phyloP scores from a whole-genome alignment of 2,888 invertebrate genomes.

The Erebia ligea region DNA sequence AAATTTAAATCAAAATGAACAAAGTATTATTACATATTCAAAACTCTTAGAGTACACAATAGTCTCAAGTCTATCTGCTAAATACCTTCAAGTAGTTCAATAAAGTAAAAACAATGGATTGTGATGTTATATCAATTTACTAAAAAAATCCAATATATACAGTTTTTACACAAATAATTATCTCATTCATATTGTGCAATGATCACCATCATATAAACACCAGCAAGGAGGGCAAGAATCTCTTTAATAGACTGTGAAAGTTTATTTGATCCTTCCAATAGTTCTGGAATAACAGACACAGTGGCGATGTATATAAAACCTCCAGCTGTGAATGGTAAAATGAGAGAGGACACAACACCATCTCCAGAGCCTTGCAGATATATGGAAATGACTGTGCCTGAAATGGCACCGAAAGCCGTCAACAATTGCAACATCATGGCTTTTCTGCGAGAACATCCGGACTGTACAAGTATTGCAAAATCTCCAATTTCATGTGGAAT shows the following conservation, averaged over 20 bases:
- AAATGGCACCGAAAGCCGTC: constrained; percentile 97
- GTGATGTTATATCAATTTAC: constrained; percentile 47
- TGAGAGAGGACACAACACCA: constrained; percentile 91
- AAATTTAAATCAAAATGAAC: too few species aligned
- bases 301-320: constrained; percentile 99
- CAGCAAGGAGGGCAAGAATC: constrained; percentile 92
- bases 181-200: constrained; percentile 88
- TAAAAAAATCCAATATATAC: constrained; percentile 32
- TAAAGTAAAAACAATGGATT: constrained; percentile 30
- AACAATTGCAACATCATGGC: constrained; percentile 97
- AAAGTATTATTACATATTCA: too few species aligned
- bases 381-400: constrained; percentile 95
- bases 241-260: constrained; percentile 95
- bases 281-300: constrained; percentile 98
- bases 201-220: constrained; percentile 97
- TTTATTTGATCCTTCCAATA: constrained; percentile 94
- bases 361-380: constrained; percentile 88
- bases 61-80: too few species aligned
- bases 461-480: constrained; percentile 98
- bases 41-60: too few species aligned
- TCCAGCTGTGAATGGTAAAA: constrained; percentile 98
- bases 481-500: constrained; percentile 99
- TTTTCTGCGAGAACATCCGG: constrained; percentile 96
- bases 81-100: not conserved
- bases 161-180: constrained; percentile 8